phyloP scores from a whole-genome alignment of 2,888 invertebrate species.

The Lepas anatifera region DNA sequence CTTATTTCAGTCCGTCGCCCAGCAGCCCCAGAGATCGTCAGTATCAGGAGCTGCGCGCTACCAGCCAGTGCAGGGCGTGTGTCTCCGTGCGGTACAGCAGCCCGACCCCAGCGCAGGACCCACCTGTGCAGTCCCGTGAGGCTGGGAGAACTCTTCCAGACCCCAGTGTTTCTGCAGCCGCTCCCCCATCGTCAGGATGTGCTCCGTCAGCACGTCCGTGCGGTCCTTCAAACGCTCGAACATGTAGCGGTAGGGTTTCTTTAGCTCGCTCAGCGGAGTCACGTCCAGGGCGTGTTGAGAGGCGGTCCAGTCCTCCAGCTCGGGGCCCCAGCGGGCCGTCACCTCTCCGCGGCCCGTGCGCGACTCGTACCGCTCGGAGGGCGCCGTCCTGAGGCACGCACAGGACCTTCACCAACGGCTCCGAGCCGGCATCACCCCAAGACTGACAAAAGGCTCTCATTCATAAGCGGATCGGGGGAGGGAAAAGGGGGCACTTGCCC shows the following conservation, averaged over 20 bases:
- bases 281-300: not conserved
- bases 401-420: too few relatives aligned
- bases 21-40: too few relatives aligned
- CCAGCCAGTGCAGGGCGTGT: too few relatives aligned
- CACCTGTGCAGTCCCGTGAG: constrained; percentile 31
- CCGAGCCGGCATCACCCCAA: too few relatives aligned
- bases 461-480: too few relatives aligned
- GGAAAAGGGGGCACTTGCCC: too few relatives aligned
- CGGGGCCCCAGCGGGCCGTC: not conserved
- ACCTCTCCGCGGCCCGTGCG: not conserved
- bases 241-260: constrained; percentile 37
- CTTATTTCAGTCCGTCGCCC: too few relatives aligned
- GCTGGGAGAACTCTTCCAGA: constrained; percentile 28
- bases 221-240: constrained; percentile 40
- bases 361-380: not conserved
- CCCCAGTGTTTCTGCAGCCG: constrained; percentile 16
- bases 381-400: not conserved
- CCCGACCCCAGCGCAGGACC: too few relatives aligned
- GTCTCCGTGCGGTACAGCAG: too few relatives aligned
- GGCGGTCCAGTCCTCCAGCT: not conserved
- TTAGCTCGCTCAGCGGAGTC: constrained; percentile 13
- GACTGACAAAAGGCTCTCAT: too few relatives aligned
- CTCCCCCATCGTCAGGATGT: constrained; percentile 28
- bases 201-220: constrained; percentile 35
- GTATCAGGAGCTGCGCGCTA: too few relatives aligned